These are phyloP conservation scores for Drosophila testacea DNA, from an alignment of 2,888 invertebrate species.

Conservation along the genomic window DNA sequence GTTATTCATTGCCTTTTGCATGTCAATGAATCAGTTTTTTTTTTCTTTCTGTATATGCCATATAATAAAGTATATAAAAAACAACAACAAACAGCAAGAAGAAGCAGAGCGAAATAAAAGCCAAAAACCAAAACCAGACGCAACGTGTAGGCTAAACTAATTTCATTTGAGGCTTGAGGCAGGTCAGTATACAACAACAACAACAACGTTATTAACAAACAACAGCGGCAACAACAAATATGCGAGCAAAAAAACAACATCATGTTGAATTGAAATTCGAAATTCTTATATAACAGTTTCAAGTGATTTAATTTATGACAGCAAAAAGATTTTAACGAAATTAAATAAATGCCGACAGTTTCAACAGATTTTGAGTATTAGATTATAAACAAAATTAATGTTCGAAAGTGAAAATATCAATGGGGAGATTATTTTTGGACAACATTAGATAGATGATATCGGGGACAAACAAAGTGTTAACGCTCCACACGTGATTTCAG, in stretches of 20 bases:
- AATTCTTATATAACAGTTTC: constrained; percentile 59
- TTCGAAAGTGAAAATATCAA: constrained; percentile 4
- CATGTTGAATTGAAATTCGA: constrained; percentile 22
- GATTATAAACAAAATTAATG: constrained; percentile 17
- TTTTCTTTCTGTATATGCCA: constrained; percentile 21
- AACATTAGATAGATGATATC: background rate
- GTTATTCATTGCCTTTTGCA: constrained; percentile 55
- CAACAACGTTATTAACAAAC: constrained; percentile 24
- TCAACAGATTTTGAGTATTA: constrained; percentile 3
- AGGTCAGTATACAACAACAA: constrained; percentile 58
- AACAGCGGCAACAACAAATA: constrained; percentile 24
- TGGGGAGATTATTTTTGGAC: background rate
- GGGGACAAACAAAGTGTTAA: constrained; percentile 6
- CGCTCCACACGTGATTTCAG: constrained; percentile 44
- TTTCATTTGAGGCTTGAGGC: constrained; percentile 59
- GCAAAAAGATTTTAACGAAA: constrained; percentile 41
- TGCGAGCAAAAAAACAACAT: constrained; percentile 12
- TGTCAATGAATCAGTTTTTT: constrained; percentile 67
- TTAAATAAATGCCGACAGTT: constrained; percentile 29
- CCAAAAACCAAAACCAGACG: constrained; percentile 31
- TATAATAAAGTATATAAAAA: constrained; percentile 28
- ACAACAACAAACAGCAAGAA: background rate
- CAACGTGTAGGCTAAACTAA: constrained; percentile 41
- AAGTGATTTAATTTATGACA: constrained; percentile 62
- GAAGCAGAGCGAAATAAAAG: too few species aligned